These are phyloP conservation scores for Squalus acanthias DNA, from an alignment of 2,797 vertebrate species.

Conservation along the genomic window DNA sequence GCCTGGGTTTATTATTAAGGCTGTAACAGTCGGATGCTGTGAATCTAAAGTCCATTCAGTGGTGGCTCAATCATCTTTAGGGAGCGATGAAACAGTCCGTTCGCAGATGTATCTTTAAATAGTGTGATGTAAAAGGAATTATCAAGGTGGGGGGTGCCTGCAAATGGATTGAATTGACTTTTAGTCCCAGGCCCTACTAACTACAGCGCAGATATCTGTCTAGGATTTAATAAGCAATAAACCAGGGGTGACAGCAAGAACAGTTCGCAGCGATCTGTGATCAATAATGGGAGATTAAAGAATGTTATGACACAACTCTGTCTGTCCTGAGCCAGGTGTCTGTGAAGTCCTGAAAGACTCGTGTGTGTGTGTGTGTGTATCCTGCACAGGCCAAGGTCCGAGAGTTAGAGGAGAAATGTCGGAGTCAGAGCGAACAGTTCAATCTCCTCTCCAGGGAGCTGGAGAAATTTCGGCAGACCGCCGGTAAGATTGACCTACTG, in stretches of 20 bases:
- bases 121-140: neutral
- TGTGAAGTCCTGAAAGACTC: neutral
- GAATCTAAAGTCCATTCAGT: no score
- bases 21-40: no score
- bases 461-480: conserved; percentile 83
- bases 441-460: conserved; percentile 89
- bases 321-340: neutral
- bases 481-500: conserved; percentile 81
- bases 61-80: neutral
- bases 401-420: conserved; percentile 94
- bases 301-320: neutral
- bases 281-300: neutral
- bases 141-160: neutral
- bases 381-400: conserved; percentile 83
- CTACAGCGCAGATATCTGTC: neutral
- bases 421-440: conserved; percentile 92
- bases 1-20: neutral
- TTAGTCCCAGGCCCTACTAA: neutral
- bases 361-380: conserved; percentile 8
- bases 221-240: neutral
- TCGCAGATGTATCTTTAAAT: neutral
- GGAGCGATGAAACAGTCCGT: neutral
- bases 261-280: neutral
- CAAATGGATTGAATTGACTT: neutral
- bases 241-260: neutral